phyloP scores from a whole-genome alignment of 1,140 invertebrate species.

The Wiebesia pumilae region DNA sequence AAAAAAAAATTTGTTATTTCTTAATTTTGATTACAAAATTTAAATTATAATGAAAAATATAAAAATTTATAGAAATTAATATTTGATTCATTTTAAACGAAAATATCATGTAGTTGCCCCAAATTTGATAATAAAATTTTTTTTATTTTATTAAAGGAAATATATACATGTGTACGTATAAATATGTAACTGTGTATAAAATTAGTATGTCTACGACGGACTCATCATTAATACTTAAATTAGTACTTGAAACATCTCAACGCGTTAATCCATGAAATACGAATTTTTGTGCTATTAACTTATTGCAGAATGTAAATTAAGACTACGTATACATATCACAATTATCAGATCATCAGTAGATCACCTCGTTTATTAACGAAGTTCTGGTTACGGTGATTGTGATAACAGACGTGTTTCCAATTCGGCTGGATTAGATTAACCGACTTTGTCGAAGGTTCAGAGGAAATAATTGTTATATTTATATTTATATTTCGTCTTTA shows the following conservation, averaged over 20 bases:
- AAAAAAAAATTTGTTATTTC: no score
- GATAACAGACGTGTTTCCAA: slow-evolving; percentile 44
- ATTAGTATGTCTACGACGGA: not conserved
- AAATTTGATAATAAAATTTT: not conserved
- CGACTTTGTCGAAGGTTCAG: not conserved
- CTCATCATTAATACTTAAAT: not conserved
- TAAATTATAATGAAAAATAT: not conserved
- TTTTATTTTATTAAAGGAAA: not conserved
- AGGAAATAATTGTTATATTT: not conserved
- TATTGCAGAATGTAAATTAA: slow-evolving; percentile 37
- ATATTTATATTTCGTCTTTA: not conserved
- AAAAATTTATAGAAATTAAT: not conserved
- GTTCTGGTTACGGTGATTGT: slow-evolving; percentile 33
- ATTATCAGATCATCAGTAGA: slow-evolving; percentile 29
- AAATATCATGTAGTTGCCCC: not conserved
- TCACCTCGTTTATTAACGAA: slow-evolving; percentile 46
- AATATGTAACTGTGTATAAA: no score
- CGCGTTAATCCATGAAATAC: slow-evolving; percentile 16
- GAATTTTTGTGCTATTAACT: slow-evolving; percentile 13
- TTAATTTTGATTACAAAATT: not conserved
- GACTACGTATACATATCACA: slow-evolving; percentile 22
- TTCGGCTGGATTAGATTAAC: slow-evolving; percentile 35
- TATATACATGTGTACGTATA: not conserved
- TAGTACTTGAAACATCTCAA: not conserved
- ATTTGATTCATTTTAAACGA: not conserved